Evolutionary conservation across 2,113 vertebrate genomes (phyloP).

Genomic region (Dasypus novemcinctus): DNA sequence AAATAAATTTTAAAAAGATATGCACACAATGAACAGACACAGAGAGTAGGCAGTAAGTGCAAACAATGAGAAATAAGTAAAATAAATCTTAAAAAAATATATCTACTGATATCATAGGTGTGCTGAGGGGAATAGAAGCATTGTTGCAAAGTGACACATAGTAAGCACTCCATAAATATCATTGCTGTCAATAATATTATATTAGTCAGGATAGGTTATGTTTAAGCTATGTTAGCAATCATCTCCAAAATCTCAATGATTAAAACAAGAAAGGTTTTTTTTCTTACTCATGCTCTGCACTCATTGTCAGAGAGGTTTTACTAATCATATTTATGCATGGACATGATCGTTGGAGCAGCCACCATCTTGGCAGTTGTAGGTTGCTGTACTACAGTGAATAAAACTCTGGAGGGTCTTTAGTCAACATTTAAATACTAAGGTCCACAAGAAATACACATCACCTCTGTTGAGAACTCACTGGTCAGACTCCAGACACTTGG

Average conservation of each 20-base stretch:
- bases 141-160: not conserved
- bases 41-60: no score
- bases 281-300: not conserved
- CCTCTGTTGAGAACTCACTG: not conserved
- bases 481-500: not conserved
- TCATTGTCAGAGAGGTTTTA: not conserved
- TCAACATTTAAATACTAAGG: not conserved
- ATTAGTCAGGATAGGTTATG: not conserved
- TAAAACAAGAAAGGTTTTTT: not conserved
- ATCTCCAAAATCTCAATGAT: not conserved
- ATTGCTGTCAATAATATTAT: not conserved
- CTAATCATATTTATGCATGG: not conserved
- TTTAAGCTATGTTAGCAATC: not conserved
- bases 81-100: no score
- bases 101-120: not conserved
- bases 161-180: not conserved
- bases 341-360: not conserved
- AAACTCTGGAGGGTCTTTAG: not conserved
- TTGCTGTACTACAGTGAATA: not conserved
- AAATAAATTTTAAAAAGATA: no score
- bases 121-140: not conserved
- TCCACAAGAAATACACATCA: not conserved
- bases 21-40: no score
- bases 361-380: not conserved
- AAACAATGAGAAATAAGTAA: no score